phyloP scores from a whole-genome alignment of 2,888 invertebrate genomes.

The Julus scanicus region DNA sequence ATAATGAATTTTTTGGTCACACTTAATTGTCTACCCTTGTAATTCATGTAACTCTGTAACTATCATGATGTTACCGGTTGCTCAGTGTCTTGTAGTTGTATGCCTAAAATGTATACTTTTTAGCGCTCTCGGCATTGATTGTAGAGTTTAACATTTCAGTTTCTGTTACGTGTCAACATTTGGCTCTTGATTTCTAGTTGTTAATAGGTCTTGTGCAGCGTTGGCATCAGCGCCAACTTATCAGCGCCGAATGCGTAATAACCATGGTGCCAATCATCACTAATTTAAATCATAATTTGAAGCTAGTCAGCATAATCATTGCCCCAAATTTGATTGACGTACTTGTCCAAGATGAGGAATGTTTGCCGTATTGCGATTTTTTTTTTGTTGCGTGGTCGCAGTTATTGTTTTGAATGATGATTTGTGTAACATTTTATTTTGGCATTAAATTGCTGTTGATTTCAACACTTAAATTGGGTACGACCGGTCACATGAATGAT shows the following conservation, averaged over 20 bases:
- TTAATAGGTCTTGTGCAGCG: neutral
- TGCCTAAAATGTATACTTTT: too few relatives aligned
- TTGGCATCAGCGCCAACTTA: neutral
- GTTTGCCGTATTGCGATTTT: neutral
- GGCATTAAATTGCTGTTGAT: slow-evolving; percentile 7
- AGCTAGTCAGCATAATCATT: slow-evolving; percentile 31
- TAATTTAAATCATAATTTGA: slow-evolving; percentile 40
- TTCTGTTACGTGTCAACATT: neutral
- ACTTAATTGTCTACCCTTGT: too few relatives aligned
- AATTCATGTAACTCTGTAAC: too few relatives aligned
- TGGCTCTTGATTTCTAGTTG: neutral
- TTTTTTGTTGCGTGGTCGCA: neutral
- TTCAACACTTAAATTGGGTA: neutral
- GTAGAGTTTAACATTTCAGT: neutral
- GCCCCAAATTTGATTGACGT: neutral
- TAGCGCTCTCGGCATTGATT: neutral
- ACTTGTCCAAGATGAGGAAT: neutral
- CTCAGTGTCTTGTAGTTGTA: too few relatives aligned
- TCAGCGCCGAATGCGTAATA: neutral
- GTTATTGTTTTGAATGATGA: slow-evolving; percentile 26
- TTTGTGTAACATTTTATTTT: slow-evolving; percentile 34
- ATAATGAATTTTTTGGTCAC: too few relatives aligned
- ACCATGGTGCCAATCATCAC: slow-evolving; percentile 7
- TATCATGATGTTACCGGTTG: too few relatives aligned
- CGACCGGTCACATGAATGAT: neutral